Percentiles rank a stretch among this genome's conserved stretches.
These are phyloP conservation scores for Stenchaetothrips biformis DNA, from an alignment of 2,888 invertebrate species.

Conservation along the genomic window DNA sequence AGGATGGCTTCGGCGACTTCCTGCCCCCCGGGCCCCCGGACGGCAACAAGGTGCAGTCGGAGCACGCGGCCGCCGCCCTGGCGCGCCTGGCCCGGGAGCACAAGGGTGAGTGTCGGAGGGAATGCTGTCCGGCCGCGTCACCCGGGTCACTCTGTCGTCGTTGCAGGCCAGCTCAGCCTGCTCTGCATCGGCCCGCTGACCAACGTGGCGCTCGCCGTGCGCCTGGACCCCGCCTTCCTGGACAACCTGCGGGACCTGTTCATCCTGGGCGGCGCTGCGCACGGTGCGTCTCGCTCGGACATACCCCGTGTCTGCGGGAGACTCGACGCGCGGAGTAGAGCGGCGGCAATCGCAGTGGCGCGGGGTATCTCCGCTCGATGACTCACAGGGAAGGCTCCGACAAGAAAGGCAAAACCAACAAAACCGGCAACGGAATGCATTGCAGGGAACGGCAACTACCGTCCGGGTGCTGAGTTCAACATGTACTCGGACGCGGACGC, in stretches of 20 bases:
- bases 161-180: constrained; percentile 44
- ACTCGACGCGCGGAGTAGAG: background rate
- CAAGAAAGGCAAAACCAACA: too few relatives aligned
- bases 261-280: constrained; percentile 44
- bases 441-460: background rate
- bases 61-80: constrained; percentile 47
- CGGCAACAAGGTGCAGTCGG: constrained; percentile 41
- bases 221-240: constrained; percentile 45
- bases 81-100: constrained; percentile 44
- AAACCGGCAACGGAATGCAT: too few relatives aligned
- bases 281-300: background rate
- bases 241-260: constrained; percentile 42
- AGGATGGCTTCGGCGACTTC: constrained; percentile 52
- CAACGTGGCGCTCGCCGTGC: constrained; percentile 52
- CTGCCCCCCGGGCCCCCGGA: constrained; percentile 44
- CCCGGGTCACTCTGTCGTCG: background rate
- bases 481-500: background rate
- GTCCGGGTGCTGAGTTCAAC: background rate
- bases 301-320: background rate
- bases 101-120: constrained; percentile 40
- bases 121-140: background rate
- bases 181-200: constrained; percentile 52
- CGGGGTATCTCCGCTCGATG: background rate
- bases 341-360: background rate
- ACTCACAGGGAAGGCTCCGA: too few relatives aligned